A percentile compares a stretch with the other conserved stretches of the same genome.
Evolutionary conservation across 2,888 invertebrate species (phyloP).

Genomic region (Exocentrus adspersus): DNA sequence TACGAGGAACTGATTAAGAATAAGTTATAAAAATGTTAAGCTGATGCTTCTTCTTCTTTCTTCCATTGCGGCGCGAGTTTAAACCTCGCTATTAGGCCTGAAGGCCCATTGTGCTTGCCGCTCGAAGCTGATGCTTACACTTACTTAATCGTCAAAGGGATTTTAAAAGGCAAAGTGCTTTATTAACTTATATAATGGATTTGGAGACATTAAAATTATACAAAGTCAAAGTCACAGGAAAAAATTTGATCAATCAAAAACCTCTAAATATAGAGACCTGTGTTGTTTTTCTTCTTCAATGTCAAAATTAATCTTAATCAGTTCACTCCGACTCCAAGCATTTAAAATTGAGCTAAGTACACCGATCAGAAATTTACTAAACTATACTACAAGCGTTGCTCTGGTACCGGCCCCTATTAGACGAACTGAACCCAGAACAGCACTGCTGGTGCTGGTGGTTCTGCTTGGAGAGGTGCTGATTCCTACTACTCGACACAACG

Average conservation of each 20-base stretch:
- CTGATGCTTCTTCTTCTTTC: neutral
- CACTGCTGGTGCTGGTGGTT: conserved; percentile 63
- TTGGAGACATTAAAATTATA: too few relatives aligned
- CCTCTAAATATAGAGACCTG: too few relatives aligned
- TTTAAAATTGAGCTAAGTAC: conserved; percentile 14
- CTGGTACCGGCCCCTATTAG: conserved; percentile 61
- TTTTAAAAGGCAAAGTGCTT: too few relatives aligned
- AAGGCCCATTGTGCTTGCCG: too few relatives aligned
- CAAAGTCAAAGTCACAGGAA: too few relatives aligned
- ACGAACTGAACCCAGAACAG: conserved; percentile 64
- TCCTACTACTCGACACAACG: conserved; percentile 52
- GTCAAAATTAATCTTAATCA: neutral
- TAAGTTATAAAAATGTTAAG: neutral
- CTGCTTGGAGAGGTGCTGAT: conserved; percentile 49
- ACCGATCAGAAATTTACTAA: conserved; percentile 44
- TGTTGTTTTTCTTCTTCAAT: too few relatives aligned
- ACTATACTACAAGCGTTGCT: conserved; percentile 63
- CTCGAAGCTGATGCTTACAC: too few relatives aligned
- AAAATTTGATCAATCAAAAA: too few relatives aligned
- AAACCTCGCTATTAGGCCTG: too few relatives aligned
- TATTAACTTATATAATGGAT: too few relatives aligned
- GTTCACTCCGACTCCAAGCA: neutral
- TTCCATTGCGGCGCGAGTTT: too few relatives aligned
- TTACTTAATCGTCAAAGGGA: too few relatives aligned
- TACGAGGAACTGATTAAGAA: conserved; percentile 4